These are phyloP conservation scores for Falco berigora DNA, from an alignment of 2,797 vertebrate species.

Conservation along the genomic window DNA sequence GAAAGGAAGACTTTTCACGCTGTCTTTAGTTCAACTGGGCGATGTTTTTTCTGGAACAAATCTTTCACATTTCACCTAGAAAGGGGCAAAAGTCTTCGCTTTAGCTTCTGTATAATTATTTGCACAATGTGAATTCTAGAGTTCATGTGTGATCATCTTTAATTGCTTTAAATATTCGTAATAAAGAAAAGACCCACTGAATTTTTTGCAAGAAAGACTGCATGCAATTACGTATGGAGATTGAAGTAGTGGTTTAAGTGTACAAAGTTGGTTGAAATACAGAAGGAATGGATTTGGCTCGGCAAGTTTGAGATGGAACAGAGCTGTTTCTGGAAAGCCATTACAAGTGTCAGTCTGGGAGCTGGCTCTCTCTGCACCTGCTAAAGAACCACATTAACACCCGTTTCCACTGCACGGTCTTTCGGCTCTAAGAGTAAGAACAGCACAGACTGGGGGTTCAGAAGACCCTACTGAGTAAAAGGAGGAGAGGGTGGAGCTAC, in stretches of 20 bases:
- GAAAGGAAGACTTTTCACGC: not conserved
- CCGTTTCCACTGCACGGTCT: not conserved
- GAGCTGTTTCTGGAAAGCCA: not conserved
- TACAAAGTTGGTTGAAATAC: not conserved
- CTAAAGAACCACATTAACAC: not conserved
- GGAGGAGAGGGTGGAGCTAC: not conserved
- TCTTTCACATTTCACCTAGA: not conserved
- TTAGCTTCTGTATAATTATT: conserved; percentile 12
- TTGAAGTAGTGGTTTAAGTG: not conserved
- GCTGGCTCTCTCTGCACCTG: not conserved
- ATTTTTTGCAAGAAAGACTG: not conserved
- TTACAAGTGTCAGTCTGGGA: not conserved
- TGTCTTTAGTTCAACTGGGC: not conserved
- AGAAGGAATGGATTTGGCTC: conserved; percentile 5
- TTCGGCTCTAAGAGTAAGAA: not conserved
- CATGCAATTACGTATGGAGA: not conserved
- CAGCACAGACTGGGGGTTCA: not conserved
- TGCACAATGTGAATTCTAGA: not conserved
- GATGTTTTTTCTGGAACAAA: not conserved
- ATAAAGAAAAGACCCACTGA: not conserved
- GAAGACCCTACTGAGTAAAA: not conserved
- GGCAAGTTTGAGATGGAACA: not conserved
- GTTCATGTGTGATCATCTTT: not conserved
- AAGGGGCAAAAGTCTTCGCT: not conserved
- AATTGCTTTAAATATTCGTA: conserved; percentile 9